A percentile compares a stretch with the other conserved stretches of the same genome.
These are phyloP conservation scores for Brachypteracias leptosomus DNA, from an alignment of 2,113 vertebrate genomes.

Conservation along the genomic window DNA sequence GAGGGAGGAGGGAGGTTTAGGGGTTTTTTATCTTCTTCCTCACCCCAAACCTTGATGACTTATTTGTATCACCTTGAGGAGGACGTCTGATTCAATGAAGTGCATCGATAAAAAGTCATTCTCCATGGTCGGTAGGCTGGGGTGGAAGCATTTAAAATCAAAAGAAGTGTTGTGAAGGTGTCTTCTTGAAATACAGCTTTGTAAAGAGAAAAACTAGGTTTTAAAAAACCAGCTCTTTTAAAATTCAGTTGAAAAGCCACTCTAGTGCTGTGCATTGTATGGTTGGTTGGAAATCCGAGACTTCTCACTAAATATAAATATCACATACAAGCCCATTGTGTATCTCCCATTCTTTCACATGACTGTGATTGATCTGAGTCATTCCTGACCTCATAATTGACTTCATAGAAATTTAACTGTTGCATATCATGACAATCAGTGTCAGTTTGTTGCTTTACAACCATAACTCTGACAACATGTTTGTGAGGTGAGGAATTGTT, in stretches of 20 bases:
- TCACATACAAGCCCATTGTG: background rate
- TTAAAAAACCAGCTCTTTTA: background rate
- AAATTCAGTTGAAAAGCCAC: background rate
- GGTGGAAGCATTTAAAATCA: background rate
- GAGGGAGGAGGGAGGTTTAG: background rate
- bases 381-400: background rate
- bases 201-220: background rate
- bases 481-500: background rate
- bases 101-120: background rate
- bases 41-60: background rate
- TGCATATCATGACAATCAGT: background rate
- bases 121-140: background rate
- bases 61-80: background rate
- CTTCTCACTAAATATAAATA: background rate
- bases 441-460: background rate
- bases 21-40: background rate
- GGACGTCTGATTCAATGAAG: background rate
- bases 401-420: background rate
- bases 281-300: background rate
- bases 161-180: rapidly evolving
- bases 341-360: background rate
- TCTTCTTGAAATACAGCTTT: background rate
- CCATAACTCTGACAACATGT: background rate
- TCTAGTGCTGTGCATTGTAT: background rate
- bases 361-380: background rate